A percentile compares a stretch with the other conserved stretches of the same genome.
Conservation (phyloP, 2,113 vertebrate genomes). For the Coregonus clupeaformis region DNA sequence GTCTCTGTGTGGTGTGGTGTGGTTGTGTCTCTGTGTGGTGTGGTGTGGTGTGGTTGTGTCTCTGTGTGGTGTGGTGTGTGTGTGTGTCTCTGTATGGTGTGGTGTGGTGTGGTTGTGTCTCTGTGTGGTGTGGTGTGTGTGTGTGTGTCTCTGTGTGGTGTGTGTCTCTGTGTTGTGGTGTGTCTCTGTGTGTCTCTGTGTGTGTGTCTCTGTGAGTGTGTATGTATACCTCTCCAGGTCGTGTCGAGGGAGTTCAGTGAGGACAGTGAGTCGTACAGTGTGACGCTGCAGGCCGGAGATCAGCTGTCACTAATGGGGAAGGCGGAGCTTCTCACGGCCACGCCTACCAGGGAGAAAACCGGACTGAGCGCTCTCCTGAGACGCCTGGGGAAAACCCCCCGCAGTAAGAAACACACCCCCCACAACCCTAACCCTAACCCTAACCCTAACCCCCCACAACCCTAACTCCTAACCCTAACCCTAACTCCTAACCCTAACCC, state of each 20-base stretch:
- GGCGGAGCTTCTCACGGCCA: constrained; percentile 95
- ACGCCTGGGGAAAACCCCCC: constrained; percentile 85
- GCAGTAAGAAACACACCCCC: constrained; percentile 46
- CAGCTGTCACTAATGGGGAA: constrained; percentile 98
- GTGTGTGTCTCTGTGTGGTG: background rate
- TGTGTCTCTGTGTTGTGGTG: background rate
- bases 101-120: too few relatives aligned
- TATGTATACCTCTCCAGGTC: constrained; percentile 75
- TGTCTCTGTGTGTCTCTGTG: background rate
- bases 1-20: too few relatives aligned
- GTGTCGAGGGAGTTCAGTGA: constrained; percentile 98
- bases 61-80: too few relatives aligned
- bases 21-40: too few relatives aligned
- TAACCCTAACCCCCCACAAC: too few relatives aligned
- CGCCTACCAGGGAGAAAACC: constrained; percentile 87
- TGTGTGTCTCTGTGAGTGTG: constrained; percentile 1
- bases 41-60: too few relatives aligned
- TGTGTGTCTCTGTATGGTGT: too few relatives aligned
- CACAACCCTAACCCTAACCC: too few relatives aligned
- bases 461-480: too few relatives aligned
- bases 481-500: too few relatives aligned
- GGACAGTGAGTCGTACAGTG: constrained; percentile 98
- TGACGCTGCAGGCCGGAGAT: constrained; percentile 93
- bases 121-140: too few relatives aligned
- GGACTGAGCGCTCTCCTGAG: constrained; percentile 88